These are phyloP conservation scores for Glyptemys insculpta DNA, from an alignment of 2,797 vertebrate genomes.

Conservation along the genomic window DNA sequence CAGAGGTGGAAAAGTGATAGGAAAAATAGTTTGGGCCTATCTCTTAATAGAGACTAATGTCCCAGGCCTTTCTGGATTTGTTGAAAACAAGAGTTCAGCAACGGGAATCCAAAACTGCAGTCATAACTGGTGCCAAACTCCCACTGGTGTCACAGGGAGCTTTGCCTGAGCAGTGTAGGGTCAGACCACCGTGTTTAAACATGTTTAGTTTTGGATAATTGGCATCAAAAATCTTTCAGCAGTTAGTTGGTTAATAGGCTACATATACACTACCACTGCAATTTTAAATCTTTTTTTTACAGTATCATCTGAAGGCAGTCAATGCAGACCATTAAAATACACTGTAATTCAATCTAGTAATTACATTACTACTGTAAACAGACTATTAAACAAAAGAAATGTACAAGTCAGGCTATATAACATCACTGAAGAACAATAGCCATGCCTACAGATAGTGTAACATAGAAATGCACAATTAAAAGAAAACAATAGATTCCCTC, in stretches of 20 bases:
- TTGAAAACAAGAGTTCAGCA: not conserved
- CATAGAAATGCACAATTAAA: not conserved
- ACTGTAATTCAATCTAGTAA: not conserved
- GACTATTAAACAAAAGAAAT: not conserved
- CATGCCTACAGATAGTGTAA: not conserved
- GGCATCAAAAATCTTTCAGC: not conserved
- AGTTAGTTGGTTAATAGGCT: not conserved
- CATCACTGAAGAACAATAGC: not conserved
- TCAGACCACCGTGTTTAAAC: not conserved
- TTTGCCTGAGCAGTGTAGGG: not conserved
- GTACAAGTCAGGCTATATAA: not conserved
- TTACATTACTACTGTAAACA: not conserved
- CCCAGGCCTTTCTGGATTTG: not conserved
- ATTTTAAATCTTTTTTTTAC: not conserved
- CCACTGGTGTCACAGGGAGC: not conserved
- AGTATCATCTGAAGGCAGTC: not conserved
- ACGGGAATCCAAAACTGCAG: fast-evolving
- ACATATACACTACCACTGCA: not conserved
- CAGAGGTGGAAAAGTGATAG: not conserved
- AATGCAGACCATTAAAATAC: not conserved
- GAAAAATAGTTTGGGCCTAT: not conserved
- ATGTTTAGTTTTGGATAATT: not conserved
- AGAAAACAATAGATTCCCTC: not conserved
- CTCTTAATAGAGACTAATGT: not conserved
- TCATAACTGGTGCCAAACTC: not conserved